Percentiles rank a stretch among this genome's conserved stretches.
Conservation (phyloP, 2,113 vertebrate species). For the Cacatua alba region DNA sequence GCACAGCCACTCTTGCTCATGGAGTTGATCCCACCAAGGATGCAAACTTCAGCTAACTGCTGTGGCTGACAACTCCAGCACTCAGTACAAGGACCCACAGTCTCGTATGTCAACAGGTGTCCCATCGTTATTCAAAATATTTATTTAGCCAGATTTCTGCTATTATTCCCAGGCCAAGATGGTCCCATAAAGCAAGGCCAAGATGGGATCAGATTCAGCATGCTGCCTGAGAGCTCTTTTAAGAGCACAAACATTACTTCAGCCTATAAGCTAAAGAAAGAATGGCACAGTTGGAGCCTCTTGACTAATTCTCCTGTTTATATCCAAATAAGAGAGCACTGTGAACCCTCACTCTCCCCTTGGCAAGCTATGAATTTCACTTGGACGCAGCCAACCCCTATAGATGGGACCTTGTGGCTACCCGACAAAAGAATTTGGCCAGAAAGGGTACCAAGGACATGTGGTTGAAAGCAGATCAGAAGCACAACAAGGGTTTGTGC, state of each 20-base stretch:
- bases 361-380: slow-evolving; percentile 46
- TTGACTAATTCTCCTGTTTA: slow-evolving; percentile 57
- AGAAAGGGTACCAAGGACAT: not conserved
- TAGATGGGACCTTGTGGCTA: slow-evolving; percentile 33
- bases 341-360: slow-evolving; percentile 3
- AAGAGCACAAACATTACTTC: slow-evolving; percentile 43
- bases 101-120: slow-evolving; percentile 37
- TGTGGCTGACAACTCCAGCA: not conserved
- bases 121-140: slow-evolving; percentile 9
- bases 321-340: slow-evolving; percentile 39
- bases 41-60: not conserved
- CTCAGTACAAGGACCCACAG: not conserved
- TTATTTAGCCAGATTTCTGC: slow-evolving; percentile 5
- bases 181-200: slow-evolving; percentile 28
- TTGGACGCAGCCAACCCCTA: slow-evolving; percentile 15
- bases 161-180: slow-evolving; percentile 30
- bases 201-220: not conserved
- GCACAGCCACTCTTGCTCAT: rapidly evolving
- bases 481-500: not conserved
- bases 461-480: not conserved
- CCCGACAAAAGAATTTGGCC: not conserved
- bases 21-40: not conserved
- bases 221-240: slow-evolving; percentile 37
- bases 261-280: slow-evolving; percentile 21
- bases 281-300: slow-evolving; percentile 51